These are phyloP conservation scores for Poeciliopsis gracilis DNA, from an alignment of 2,797 vertebrate species.

Conservation along the genomic window DNA sequence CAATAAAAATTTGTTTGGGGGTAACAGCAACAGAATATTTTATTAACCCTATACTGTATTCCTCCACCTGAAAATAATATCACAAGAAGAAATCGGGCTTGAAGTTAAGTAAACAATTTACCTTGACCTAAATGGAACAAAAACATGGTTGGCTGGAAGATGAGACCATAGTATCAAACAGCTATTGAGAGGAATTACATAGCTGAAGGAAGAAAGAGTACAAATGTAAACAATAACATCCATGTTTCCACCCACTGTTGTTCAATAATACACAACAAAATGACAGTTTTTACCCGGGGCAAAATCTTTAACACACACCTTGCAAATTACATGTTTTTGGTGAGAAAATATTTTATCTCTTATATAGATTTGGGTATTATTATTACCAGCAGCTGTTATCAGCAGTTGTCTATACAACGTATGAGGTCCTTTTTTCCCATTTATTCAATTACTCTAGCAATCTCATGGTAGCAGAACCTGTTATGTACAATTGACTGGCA, in stretches of 20 bases:
- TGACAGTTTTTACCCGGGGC: neutral
- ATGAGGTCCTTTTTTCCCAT: conserved; percentile 39
- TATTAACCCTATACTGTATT: conserved; percentile 45
- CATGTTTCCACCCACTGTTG: conserved; percentile 14
- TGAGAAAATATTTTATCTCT: conserved; percentile 9
- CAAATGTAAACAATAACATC: conserved; percentile 25
- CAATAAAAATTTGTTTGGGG: neutral
- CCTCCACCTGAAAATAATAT: conserved; percentile 24
- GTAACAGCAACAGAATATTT: conserved; percentile 41
- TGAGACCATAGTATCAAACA: conserved; percentile 15
- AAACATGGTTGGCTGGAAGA: conserved; percentile 4
- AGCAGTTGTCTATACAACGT: conserved; percentile 36
- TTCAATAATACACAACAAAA: conserved; percentile 13
- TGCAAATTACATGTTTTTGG: conserved; percentile 18
- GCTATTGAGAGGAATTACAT: conserved; percentile 21
- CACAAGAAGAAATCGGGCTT: conserved; percentile 49
- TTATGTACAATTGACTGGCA: conserved; percentile 60
- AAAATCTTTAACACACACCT: conserved; percentile 8
- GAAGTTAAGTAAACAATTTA: conserved; percentile 50
- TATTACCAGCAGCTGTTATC: conserved; percentile 41
- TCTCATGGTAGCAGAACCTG: conserved; percentile 42
- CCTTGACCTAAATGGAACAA: conserved; percentile 21
- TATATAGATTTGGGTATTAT: conserved; percentile 23
- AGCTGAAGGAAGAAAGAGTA: conserved; percentile 24
- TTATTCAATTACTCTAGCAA: conserved; percentile 45